A percentile compares a stretch with the other conserved stretches of the same genome.
phyloP scores from a whole-genome alignment of 30 jellyfish, hydroid and myxozoan genomes.

The Aurelia coerulea region DNA sequence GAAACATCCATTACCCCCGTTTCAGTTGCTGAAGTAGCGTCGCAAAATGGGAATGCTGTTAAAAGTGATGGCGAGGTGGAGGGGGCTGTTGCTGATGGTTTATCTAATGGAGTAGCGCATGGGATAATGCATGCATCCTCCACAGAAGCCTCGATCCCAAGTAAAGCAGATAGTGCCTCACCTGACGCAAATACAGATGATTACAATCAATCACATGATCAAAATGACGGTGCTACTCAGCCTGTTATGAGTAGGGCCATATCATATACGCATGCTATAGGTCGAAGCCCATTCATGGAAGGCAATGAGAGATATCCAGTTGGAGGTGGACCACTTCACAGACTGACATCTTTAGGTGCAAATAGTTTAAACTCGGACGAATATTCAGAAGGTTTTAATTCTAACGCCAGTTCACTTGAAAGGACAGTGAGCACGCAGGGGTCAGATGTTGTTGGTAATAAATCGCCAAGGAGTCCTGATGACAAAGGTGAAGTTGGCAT shows the following conservation, averaged over 20 bases:
- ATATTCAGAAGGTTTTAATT: not conserved
- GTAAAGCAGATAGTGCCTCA: no score
- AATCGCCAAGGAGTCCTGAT: not conserved
- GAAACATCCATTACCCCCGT: not conserved
- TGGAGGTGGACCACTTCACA: no score
- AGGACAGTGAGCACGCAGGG: not conserved
- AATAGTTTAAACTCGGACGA: not conserved
- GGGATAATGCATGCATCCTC: no score
- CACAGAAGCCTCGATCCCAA: no score
- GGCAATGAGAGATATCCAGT: not conserved
- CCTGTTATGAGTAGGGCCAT: constrained; percentile 8
- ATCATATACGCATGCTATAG: constrained; percentile 36
- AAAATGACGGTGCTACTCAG: no score
- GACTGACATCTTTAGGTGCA: no score
- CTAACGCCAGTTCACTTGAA: not conserved
- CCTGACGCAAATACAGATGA: no score
- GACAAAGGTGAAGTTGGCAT: constrained; percentile 8
- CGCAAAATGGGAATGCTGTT: not conserved
- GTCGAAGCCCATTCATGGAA: not conserved
- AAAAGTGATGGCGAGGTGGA: no score
- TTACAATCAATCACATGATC: no score
- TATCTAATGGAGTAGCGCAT: no score
- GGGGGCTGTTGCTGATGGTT: no score
- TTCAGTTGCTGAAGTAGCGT: not conserved
- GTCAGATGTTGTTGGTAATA: not conserved